Conservation (phyloP, 2,113 vertebrate species). For the Rhea americana region DNA sequence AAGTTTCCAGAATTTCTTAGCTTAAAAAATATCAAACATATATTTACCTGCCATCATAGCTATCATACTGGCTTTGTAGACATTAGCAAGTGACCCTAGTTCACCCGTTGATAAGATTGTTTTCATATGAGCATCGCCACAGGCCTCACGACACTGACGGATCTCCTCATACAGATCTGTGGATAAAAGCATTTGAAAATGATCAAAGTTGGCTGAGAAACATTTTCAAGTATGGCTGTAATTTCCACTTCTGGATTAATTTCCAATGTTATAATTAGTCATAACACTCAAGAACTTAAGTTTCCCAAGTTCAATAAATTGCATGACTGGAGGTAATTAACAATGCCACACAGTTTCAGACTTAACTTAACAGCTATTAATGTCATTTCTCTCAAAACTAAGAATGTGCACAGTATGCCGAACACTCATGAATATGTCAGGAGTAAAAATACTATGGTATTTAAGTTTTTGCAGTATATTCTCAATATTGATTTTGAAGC, state of each 20-base stretch:
- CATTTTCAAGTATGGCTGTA: constrained; percentile 22
- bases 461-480: background rate
- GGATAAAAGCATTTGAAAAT: background rate
- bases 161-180: constrained; percentile 93
- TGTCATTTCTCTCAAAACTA: constrained; percentile 1
- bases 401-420: constrained; percentile 7
- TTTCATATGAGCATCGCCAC: constrained; percentile 93
- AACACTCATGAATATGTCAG: background rate
- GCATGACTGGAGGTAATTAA: constrained; percentile 45
- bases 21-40: background rate
- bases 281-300: constrained; percentile 37
- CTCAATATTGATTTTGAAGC: background rate
- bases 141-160: constrained; percentile 85
- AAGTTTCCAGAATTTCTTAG: background rate
- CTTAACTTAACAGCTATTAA: constrained; percentile 42
- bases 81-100: constrained; percentile 87
- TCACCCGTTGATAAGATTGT: constrained; percentile 94
- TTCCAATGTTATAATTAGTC: constrained; percentile 47
- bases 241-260: constrained; percentile 51
- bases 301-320: constrained; percentile 53
- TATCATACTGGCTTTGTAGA: constrained; percentile 95
- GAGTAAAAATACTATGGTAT: background rate
- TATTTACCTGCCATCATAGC: constrained; percentile 98
- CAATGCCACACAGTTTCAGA: background rate
- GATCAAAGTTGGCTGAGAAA: constrained; percentile 3